A percentile compares a stretch with the other conserved stretches of the same genome.
These are phyloP conservation scores for Drosophila seguyi DNA, from an alignment of 1,140 invertebrate genomes.

Conservation along the genomic window DNA sequence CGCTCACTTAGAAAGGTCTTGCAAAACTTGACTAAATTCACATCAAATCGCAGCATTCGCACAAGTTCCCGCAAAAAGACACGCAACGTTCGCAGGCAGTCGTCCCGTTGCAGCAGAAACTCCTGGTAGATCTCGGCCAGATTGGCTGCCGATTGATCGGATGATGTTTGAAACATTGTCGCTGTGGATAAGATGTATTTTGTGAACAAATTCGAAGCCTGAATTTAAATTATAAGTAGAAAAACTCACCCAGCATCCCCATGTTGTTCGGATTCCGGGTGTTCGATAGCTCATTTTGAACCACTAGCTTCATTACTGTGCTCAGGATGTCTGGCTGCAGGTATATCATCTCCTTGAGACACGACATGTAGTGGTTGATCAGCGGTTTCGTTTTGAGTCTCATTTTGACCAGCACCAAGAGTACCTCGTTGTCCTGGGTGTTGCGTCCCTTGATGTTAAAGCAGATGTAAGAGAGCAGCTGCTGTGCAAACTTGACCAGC, in stretches of 20 bases:
- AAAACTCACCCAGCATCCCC: conserved; percentile 85
- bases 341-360: conserved; percentile 89
- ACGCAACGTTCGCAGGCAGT: conserved; percentile 94
- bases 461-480: conserved; percentile 96
- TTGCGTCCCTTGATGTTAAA: conserved; percentile 91
- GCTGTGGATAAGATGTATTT: conserved; percentile 85
- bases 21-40: conserved; percentile 90
- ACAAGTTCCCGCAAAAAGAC: conserved; percentile 93
- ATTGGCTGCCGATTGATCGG: conserved; percentile 90
- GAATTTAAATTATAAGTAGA: background rate
- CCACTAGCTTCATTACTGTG: conserved; percentile 95
- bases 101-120: conserved; percentile 94
- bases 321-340: conserved; percentile 91
- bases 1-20: conserved; percentile 89
- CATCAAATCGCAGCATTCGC: conserved; percentile 91
- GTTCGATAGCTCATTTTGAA: conserved; percentile 97
- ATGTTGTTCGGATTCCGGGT: conserved; percentile 97
- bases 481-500: conserved; percentile 95
- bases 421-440: conserved; percentile 94
- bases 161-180: conserved; percentile 93
- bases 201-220: background rate
- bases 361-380: conserved; percentile 94
- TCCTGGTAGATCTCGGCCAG: conserved; percentile 94
- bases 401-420: conserved; percentile 95
- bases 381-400: conserved; percentile 97